Base-by-base conservation (phyloP, 2,113 vertebrate species). In the Falco punctatus region DNA sequence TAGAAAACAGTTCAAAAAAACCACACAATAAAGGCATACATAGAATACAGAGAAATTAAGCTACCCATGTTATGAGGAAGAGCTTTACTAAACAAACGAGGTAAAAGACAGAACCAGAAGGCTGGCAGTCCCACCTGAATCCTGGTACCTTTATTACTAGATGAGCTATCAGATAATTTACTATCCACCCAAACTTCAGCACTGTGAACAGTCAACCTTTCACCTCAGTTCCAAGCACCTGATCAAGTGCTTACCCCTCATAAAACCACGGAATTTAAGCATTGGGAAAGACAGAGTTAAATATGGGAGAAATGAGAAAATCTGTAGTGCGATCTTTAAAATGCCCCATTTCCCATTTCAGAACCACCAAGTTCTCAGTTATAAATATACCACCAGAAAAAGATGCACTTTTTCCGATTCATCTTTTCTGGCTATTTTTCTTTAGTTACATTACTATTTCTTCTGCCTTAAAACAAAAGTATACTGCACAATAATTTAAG, bases 291-390 rank as follows among this genome's bases (percentile, higher is more conserved):
- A 33, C 32, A 85, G 46, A 66, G 9, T 2, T 57, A 17, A 84
- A 81, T 12, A 26, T 1, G 2, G 9, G 2, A 86, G 3, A 74
- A 78, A 19, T 28, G 6, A 62, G 14, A 66, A 90, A 28, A 35
- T 61, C 21, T 48, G 11, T 6, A 49, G 10, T 3, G 7, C 4
- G 6, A 30, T 61, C 88, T 85, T 70, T 38, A 7, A 69, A 88
- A 57, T 10, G 8, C 6, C 40, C 79, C 4, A 32, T 73, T 49
- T 88, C 40, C 54, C 27, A 86, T 7, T 46, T 80, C 62, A 69
- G 16, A 66, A 46, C 1, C 2, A 57, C 23, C 66, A 49, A 28
- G 33, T 0, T 1, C 6, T 70, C 55, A 40, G 15, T 33, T 66
- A 42, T 18, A 9, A 67, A 28, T 20, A 59, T 55, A 13, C 11